Conservation (phyloP, 2,797 vertebrate genomes). For the Acanthiza pusilla region DNA sequence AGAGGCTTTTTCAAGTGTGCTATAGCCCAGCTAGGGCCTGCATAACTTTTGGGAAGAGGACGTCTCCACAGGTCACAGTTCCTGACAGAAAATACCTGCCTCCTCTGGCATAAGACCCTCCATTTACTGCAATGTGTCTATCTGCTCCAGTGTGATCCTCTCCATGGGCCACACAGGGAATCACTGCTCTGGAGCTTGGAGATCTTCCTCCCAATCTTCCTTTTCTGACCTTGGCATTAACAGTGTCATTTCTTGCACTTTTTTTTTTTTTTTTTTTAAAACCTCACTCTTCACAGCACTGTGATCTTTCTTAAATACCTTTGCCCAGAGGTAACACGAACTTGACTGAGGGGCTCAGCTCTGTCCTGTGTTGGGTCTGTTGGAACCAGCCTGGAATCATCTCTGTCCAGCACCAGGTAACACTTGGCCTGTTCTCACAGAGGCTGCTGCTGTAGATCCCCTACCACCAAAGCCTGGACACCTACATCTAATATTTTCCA, state of each 20-base stretch:
- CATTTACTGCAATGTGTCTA: background rate
- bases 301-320: background rate
- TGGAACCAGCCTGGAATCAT: background rate
- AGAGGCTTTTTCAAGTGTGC: background rate
- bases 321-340: background rate
- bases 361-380: background rate
- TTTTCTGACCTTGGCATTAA: background rate
- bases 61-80: background rate
- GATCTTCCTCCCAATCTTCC: background rate
- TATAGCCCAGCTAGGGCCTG: background rate
- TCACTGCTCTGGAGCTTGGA: background rate
- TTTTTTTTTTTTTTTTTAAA: background rate
- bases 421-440: background rate
- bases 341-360: background rate
- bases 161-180: background rate
- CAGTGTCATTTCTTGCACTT: background rate
- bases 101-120: background rate
- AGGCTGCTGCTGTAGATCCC: background rate
- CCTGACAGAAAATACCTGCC: background rate
- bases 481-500: background rate
- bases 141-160: accelerated
- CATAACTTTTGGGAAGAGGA: background rate
- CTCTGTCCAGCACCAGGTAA: background rate
- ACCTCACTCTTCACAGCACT: background rate
- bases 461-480: background rate